These are phyloP conservation scores for Orestias chungarensis DNA, from an alignment of 2,797 vertebrate species.

Conservation along the genomic window DNA sequence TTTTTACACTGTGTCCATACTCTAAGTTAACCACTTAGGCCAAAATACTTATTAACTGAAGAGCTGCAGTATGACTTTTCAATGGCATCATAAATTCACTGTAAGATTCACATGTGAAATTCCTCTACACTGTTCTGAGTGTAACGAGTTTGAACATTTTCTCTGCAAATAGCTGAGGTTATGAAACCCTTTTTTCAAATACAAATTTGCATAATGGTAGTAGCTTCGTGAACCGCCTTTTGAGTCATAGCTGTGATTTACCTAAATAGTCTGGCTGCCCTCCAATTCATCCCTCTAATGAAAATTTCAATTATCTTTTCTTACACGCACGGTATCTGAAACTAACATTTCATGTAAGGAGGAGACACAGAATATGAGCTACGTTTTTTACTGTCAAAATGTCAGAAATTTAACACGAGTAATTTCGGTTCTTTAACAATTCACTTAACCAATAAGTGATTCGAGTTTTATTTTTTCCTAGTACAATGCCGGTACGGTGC, in stretches of 20 bases:
- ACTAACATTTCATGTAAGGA: constrained; percentile 45
- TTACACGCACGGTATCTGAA: constrained; percentile 68
- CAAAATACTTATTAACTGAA: constrained; percentile 58
- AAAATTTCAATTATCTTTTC: constrained; percentile 70
- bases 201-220: constrained; percentile 74
- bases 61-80: constrained; percentile 76
- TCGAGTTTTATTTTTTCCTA: background rate
- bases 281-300: constrained; percentile 73
- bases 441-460: background rate
- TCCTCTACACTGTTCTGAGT: constrained; percentile 74
- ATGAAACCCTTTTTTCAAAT: constrained; percentile 79
- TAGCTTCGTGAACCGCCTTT: constrained; percentile 57
- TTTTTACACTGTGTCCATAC: constrained; percentile 43
- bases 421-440: constrained; percentile 7
- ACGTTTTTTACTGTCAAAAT: constrained; percentile 34
- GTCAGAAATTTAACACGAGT: constrained; percentile 38
- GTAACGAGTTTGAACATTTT: constrained; percentile 78
- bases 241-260: constrained; percentile 76
- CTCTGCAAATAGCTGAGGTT: constrained; percentile 78
- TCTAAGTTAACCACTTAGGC: constrained; percentile 49
- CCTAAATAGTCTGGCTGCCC: constrained; percentile 74
- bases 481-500: background rate
- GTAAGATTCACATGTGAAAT: constrained; percentile 81
- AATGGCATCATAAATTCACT: constrained; percentile 76
- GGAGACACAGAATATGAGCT: constrained; percentile 28